Evolutionary conservation across 2,797 vertebrate species (phyloP), one percentile per base, ranked within the genome.

Genomic region (Oryzias sinensis): DNA sequence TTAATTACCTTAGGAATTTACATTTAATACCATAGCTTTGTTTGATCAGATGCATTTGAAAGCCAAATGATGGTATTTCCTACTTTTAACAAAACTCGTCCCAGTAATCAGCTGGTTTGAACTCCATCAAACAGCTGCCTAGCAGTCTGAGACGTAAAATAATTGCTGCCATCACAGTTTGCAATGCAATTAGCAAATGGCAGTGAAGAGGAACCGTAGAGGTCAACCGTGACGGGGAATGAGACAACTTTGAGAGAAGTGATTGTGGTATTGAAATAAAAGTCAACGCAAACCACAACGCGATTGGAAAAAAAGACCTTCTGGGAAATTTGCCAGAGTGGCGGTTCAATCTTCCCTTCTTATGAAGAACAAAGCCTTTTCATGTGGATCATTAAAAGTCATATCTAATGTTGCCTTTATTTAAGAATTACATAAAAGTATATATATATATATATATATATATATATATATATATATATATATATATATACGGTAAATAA

Each of bases 161-260:
- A 68, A 61, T 2, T 37, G 33, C 60, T 51, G 5, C 8, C 27
- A 52, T 52, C 37, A 56, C 53, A 62, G 59, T 56, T 68, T 51
- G 43, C 56, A 22, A 56, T 48, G 48, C 29, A 52, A 61, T 47
- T 68, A 56, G 47, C 17, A 43, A 60, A 62, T 42, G 49, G 33
- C 40, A 60, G 43, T 16, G 8, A 67, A 54, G 13, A 43, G 43
- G 42, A 50, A 24, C 27, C n/a, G 20, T 13, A 27, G 41, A 40
- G 43, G 24, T 54, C 29, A 51, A 29, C n/a, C n/a, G n/a, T n/a
- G n/a, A n/a, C n/a, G 4, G 41, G 24, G 18, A 40, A 50, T 49
- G 41, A 49, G 14, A 49, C 42, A 61, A 67, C 42, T 8, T 43
- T 18, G 22, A 7, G 24, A 33, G 20, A 45, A 45, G 14, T 49